These are phyloP conservation scores for Saccopteryx bilineata DNA, from an alignment of 2,113 vertebrate genomes.

Conservation along the genomic window DNA sequence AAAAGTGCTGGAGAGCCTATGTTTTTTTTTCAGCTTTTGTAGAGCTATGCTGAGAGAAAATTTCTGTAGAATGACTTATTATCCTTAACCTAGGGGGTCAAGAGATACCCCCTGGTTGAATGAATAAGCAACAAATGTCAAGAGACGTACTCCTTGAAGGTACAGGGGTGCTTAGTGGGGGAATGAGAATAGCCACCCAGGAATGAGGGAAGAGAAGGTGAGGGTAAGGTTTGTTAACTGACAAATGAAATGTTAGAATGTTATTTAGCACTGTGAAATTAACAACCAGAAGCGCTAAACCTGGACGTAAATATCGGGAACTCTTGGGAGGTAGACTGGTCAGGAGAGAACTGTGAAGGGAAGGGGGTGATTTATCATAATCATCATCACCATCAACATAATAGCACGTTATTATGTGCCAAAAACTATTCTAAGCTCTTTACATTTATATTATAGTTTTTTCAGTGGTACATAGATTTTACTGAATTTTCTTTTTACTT, in stretches of 20 bases:
- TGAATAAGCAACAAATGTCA: not conserved
- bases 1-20: not conserved
- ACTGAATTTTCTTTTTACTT: constrained; percentile 1
- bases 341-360: not conserved
- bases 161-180: not conserved
- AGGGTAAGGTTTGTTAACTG: not conserved
- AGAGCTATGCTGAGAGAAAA: not conserved
- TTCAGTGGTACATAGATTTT: not conserved
- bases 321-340: not conserved
- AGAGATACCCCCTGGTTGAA: not conserved
- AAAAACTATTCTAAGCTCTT: not conserved
- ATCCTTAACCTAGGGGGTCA: not conserved
- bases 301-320: not conserved
- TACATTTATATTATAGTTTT: not conserved
- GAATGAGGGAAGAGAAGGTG: not conserved
- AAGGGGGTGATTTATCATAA: not conserved
- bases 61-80: not conserved
- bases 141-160: not conserved
- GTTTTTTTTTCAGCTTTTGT: constrained; percentile 3
- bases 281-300: not conserved
- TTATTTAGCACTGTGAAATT: not conserved
- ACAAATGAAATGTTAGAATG: not conserved
- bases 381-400: not conserved
- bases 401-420: not conserved
- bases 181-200: not conserved